Base-by-base conservation (phyloP, 2,888 invertebrate species). In the Laspeyria flexula region DNA sequence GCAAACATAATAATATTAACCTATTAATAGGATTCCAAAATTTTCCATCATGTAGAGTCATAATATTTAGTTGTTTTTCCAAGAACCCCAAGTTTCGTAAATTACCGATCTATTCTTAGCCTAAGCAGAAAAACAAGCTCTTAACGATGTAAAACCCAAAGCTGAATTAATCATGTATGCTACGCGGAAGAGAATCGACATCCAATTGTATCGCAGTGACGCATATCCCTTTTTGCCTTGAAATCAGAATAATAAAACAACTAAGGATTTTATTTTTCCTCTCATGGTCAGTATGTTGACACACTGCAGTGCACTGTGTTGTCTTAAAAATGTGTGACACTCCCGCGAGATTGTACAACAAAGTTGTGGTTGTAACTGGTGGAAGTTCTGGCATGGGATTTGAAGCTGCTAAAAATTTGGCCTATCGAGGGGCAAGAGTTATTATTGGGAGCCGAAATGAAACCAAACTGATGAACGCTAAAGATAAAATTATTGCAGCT, bases 361-460 rank as follows among this genome's bases (percentile, higher is more conserved):
- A 90, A 75, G 81, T 88, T 10, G 90, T 78, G 0, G 63, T 92
- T 2, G 76, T 92, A 0, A 92, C 90, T 0, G 91, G 91, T 4
- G 91, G 86, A 1, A 86, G 88, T 48, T 81, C 90, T 6, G 91
- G 91, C 3, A 77, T 90, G 7, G 91, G 91, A 2, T 79, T 83
- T n/a, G 91, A 89, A 78, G 78, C 85, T 2, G 91, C 91, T 0
- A 89, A 86, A 39, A 85, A 88, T 49, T 64, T 93, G 30, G 93
- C 93, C 0, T 66, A 72, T 30, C 79, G 85, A 38, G 93, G 93
- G 10, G 93, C 93, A 1, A 84, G 75, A 68, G 90, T 94, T 5
- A 85, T 93, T 1, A 86, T 93, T 39, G 93, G 93, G 0, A 93
- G 93, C 55, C 75, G 93, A 44, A 92, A 93, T 34, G 81, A 90